Conservation (phyloP, 2,797 vertebrate genomes). For the Bovichtus variegatus region DNA sequence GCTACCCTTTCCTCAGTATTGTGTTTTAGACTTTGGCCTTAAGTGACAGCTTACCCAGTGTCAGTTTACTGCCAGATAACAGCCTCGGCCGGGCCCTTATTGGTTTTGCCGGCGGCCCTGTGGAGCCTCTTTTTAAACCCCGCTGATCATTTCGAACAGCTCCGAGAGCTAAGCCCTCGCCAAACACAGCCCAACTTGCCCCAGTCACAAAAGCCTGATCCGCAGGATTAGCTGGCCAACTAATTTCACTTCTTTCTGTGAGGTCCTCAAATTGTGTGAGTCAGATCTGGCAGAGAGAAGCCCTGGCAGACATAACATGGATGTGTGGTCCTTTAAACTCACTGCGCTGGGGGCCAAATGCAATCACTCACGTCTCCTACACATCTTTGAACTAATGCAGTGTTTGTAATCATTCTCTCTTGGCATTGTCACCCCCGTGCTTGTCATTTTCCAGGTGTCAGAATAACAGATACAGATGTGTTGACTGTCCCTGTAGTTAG, state of each 20-base stretch:
- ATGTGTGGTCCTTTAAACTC: conserved; percentile 65
- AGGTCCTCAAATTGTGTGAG: conserved; percentile 86
- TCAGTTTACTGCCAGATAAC: conserved; percentile 84
- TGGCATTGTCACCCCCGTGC: conserved; percentile 2
- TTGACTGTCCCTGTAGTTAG: no score
- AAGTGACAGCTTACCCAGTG: conserved; percentile 81
- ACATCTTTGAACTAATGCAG: conserved; percentile 35
- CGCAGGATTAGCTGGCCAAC: conserved; percentile 84
- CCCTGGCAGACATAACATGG: conserved; percentile 80
- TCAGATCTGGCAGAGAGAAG: conserved; percentile 71
- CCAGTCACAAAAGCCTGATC: conserved; percentile 86
- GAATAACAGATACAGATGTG: background rate
- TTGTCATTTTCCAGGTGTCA: conserved; percentile 18
- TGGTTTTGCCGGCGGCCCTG: conserved; percentile 81
- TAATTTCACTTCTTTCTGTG: conserved; percentile 89
- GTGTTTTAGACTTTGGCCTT: conserved; percentile 73
- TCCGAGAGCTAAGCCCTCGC: conserved; percentile 85
- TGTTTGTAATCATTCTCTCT: conserved; percentile 47
- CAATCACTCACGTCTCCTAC: conserved; percentile 42
- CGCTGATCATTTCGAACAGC: conserved; percentile 84
- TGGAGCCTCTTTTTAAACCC: conserved; percentile 83
- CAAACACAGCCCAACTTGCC: conserved; percentile 88
- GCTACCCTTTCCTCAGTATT: conserved; percentile 75
- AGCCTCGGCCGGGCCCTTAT: conserved; percentile 74
- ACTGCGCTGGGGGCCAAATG: conserved; percentile 38